phyloP scores from a whole-genome alignment of 2,797 vertebrate genomes.

The Phalanger gymnotis region DNA sequence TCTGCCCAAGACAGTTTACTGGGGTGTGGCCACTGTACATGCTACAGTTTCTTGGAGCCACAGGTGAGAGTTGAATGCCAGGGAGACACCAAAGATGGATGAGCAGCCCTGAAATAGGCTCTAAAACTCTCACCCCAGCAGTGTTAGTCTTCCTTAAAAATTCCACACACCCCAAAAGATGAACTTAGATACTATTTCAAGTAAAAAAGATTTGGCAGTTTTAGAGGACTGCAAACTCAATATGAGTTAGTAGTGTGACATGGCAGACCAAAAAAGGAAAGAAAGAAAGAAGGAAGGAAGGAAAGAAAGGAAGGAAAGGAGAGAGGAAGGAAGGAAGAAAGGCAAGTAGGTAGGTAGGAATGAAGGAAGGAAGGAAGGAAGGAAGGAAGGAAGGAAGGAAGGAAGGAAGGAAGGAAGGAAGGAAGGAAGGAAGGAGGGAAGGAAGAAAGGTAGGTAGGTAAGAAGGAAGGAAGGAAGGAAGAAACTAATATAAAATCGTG shows the following conservation, averaged over 20 bases:
- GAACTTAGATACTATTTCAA: background rate
- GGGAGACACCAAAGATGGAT: background rate
- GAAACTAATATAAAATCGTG: background rate
- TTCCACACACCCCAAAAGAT: background rate
- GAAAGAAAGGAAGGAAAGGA: no score
- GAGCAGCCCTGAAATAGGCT: background rate
- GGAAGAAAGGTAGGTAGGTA: no score
- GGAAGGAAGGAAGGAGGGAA: no score
- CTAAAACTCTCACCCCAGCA: background rate
- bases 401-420: no score
- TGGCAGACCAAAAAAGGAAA: background rate
- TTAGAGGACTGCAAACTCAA: background rate
- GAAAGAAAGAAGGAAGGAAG: no score
- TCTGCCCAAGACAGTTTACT: background rate
- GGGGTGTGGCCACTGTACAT: background rate
- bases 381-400: no score
- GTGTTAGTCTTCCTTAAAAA: background rate
- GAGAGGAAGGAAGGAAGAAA: no score
- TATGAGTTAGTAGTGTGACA: no score
- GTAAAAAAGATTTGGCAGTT: background rate
- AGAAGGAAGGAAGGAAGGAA: no score
- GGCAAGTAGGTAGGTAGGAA: no score
- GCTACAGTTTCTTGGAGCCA: background rate
- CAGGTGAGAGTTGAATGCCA: background rate
- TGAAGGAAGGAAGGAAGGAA: no score